A percentile compares a stretch with the other conserved stretches of the same genome.
Conservation (phyloP, 2,113 vertebrate genomes). For the Albula goreensis region DNA sequence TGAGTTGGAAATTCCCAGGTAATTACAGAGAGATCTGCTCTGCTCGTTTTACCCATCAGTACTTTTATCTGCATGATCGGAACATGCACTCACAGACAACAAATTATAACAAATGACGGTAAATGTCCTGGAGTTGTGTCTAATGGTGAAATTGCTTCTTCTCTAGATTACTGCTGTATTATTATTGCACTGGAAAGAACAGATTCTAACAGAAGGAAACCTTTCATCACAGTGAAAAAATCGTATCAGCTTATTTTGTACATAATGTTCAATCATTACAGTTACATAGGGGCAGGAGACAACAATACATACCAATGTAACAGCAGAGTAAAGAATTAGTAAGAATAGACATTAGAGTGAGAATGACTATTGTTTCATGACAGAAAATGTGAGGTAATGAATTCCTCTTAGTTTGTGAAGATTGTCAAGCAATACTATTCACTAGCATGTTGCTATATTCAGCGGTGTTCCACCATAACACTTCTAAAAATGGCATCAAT, state of each 20-base stretch:
- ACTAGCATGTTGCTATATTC: background rate
- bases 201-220: background rate
- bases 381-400: background rate
- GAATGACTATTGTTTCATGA: background rate
- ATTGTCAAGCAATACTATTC: background rate
- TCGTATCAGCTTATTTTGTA: no score
- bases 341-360: background rate
- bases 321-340: background rate
- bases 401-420: background rate
- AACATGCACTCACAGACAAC: background rate
- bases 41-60: background rate
- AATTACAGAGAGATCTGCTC: background rate
- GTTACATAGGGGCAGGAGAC: background rate
- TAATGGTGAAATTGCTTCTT: background rate
- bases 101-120: background rate
- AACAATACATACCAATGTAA: background rate
- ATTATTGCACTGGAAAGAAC: background rate
- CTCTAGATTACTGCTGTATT: background rate
- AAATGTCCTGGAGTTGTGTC: background rate
- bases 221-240: no score
- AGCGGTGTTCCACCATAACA: background rate
- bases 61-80: background rate
- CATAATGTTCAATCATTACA: background rate
- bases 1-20: slow-evolving; percentile 2
- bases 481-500: background rate